Evolutionary conservation across 1,140 invertebrate species (phyloP).

Genomic region (Oncopeltus fasciatus): DNA sequence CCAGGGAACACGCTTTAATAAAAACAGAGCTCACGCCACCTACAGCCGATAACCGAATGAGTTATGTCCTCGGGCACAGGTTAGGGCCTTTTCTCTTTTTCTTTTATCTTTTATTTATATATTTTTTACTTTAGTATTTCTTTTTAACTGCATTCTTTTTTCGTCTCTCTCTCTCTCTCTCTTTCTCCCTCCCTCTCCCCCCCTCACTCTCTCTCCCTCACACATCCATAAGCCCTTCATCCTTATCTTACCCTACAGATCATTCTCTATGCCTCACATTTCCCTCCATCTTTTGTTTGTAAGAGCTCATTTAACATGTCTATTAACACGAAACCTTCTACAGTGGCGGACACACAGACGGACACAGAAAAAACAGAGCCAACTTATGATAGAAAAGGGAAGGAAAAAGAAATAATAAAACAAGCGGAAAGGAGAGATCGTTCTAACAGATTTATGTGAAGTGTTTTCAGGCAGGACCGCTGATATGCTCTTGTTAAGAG

Average conservation of each 20-base stretch:
- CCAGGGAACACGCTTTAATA: not conserved
- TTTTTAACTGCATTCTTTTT: not conserved
- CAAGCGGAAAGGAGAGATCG: not conserved
- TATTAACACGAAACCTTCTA: not conserved
- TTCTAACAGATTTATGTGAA: not conserved
- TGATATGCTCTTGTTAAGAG: not conserved
- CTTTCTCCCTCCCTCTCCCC: too few species aligned
- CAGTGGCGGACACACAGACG: not conserved
- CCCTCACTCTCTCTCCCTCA: too few species aligned
- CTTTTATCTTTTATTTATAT: not conserved
- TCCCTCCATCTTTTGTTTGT: not conserved
- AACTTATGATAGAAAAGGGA: too few species aligned
- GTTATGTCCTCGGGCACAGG: not conserved
- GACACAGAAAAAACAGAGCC: not conserved
- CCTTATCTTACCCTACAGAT: too few species aligned
- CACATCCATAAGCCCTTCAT: too few species aligned
- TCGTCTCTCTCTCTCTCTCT: not conserved
- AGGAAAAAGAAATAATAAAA: too few species aligned
- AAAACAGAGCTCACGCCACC: not conserved
- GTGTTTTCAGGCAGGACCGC: not conserved
- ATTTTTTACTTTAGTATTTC: not conserved
- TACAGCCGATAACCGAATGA: not conserved
- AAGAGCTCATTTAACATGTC: not conserved
- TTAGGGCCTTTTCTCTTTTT: not conserved
- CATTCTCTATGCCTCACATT: too few species aligned